A percentile compares a stretch with the other conserved stretches of the same genome.
These are phyloP conservation scores for Candidula unifasciata DNA, from an alignment of 2,888 invertebrate genomes.

Conservation along the genomic window DNA sequence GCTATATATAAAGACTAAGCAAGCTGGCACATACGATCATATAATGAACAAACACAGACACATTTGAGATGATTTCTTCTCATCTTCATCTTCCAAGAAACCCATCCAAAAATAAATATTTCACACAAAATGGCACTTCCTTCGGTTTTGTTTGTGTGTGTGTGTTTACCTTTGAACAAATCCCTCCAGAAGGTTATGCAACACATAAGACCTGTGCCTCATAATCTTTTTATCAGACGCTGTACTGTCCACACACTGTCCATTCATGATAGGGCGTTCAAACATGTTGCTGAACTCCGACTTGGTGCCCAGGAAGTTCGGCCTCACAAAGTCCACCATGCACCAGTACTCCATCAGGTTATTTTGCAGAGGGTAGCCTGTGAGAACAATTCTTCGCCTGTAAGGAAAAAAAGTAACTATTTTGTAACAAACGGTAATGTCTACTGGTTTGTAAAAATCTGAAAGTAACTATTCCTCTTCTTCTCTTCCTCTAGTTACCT, in stretches of 20 bases:
- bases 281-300: slow-evolving; percentile 99
- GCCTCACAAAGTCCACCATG: slow-evolving; percentile 99
- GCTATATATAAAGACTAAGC: too few relatives aligned
- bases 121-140: too few relatives aligned
- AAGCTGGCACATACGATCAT: too few relatives aligned
- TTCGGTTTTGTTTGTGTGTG: too few relatives aligned
- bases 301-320: slow-evolving; percentile 96
- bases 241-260: slow-evolving; percentile 97
- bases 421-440: not conserved
- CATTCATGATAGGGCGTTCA: slow-evolving; percentile 98
- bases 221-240: slow-evolving; percentile 94
- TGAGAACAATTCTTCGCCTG: slow-evolving; percentile 93
- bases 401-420: slow-evolving; percentile 45
- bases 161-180: slow-evolving; percentile 87
- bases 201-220: slow-evolving; percentile 95
- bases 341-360: slow-evolving; percentile 95
- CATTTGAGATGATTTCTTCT: too few relatives aligned
- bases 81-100: too few relatives aligned
- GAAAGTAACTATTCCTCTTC: too few relatives aligned
- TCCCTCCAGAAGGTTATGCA: slow-evolving; percentile 94
- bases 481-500: too few relatives aligned
- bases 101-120: too few relatives aligned
- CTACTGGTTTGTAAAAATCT: too few relatives aligned
- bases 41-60: too few relatives aligned
- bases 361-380: slow-evolving; percentile 98